Percentiles rank a stretch among this genome's conserved stretches.
These are phyloP conservation scores for Aphaenogaster rudis DNA, from an alignment of 1,140 invertebrate genomes.

Conservation along the genomic window DNA sequence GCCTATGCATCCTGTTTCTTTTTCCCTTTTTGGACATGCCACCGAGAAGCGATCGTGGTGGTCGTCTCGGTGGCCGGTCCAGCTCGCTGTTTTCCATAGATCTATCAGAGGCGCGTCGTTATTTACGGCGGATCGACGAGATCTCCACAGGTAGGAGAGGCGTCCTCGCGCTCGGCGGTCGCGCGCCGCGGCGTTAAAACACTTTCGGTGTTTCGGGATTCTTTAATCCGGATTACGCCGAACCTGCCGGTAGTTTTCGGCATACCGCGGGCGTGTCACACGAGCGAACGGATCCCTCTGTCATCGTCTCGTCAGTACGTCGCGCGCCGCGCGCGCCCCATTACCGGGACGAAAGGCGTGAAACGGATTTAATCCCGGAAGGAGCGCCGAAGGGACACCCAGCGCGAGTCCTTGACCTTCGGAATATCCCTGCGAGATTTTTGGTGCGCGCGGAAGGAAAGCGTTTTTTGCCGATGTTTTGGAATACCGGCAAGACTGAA, in stretches of 20 bases:
- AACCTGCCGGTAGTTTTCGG: slow-evolving; percentile 80
- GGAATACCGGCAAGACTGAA: not conserved
- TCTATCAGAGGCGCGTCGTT: slow-evolving; percentile 50
- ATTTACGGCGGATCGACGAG: slow-evolving; percentile 66
- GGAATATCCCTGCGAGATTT: not conserved
- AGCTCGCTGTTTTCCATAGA: slow-evolving; percentile 49
- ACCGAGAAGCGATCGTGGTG: slow-evolving; percentile 35
- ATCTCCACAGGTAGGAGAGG: slow-evolving; percentile 58
- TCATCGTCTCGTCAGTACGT: slow-evolving; percentile 44
- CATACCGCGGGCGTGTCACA: slow-evolving; percentile 56
- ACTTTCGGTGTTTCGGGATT: slow-evolving; percentile 84
- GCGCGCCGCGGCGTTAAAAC: slow-evolving; percentile 79
- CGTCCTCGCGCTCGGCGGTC: slow-evolving; percentile 40
- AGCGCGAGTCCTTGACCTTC: slow-evolving; percentile 56
- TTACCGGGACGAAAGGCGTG: slow-evolving; percentile 67
- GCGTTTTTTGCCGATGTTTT: not conserved
- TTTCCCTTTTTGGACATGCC: not conserved
- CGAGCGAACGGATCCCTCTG: slow-evolving; percentile 49
- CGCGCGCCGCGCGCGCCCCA: slow-evolving; percentile 47
- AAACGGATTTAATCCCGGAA: slow-evolving; percentile 67
- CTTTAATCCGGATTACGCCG: slow-evolving; percentile 85
- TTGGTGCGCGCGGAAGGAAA: not conserved
- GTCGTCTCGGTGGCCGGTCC: slow-evolving; percentile 45
- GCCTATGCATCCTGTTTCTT: slow-evolving; percentile 1
- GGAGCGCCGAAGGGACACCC: slow-evolving; percentile 53